These are phyloP conservation scores for Drosophila eohydei DNA, from an alignment of 2,888 invertebrate genomes.

Conservation along the genomic window DNA sequence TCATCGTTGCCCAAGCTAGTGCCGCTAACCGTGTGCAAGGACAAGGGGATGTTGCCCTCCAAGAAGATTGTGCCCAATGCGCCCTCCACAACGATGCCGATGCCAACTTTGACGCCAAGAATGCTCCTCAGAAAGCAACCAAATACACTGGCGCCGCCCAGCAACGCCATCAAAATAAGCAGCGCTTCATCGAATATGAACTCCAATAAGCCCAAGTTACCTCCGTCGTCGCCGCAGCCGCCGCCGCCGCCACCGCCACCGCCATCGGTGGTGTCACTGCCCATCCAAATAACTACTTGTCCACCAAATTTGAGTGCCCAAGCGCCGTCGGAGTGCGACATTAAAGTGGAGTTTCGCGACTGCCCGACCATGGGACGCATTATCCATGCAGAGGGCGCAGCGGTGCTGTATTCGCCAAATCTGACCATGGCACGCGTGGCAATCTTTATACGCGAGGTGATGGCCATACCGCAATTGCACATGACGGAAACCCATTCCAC, in stretches of 20 bases:
- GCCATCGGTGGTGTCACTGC: too few relatives aligned
- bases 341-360: slow-evolving; percentile 55
- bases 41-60: slow-evolving; percentile 1
- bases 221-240: neutral
- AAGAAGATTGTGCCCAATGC: neutral
- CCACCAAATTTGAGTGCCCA: neutral
- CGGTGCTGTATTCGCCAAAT: neutral
- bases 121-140: too few relatives aligned
- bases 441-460: slow-evolving; percentile 67
- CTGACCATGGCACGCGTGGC: slow-evolving; percentile 56
- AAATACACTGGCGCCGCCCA: neutral
- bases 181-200: neutral
- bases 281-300: too few relatives aligned
- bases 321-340: slow-evolving; percentile 19
- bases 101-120: neutral
- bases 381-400: slow-evolving; percentile 34
- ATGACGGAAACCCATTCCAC: slow-evolving; percentile 27
- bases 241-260: neutral
- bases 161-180: neutral
- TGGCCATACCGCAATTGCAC: slow-evolving; percentile 75
- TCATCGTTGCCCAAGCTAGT: slow-evolving; percentile 14
- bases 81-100: neutral
- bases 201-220: neutral
- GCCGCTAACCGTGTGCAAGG: slow-evolving; percentile 16
- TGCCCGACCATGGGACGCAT: slow-evolving; percentile 36